These are phyloP conservation scores for Cydia amplana DNA, from an alignment of 1,140 invertebrate species.

Conservation along the genomic window DNA sequence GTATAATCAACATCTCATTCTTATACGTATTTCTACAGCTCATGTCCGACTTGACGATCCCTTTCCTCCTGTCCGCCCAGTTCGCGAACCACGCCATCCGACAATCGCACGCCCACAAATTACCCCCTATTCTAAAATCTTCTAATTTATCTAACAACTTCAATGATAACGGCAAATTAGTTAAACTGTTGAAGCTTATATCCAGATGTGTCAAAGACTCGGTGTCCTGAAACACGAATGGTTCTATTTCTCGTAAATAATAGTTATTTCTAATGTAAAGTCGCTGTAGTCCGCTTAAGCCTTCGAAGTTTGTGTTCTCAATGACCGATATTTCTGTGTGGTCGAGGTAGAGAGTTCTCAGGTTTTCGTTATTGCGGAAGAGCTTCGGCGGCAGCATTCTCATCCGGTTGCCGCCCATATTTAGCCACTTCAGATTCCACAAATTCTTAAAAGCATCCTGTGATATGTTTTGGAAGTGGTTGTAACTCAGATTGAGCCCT, in stretches of 20 bases:
- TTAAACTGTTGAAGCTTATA: slow-evolving; percentile 86
- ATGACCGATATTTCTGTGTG: slow-evolving; percentile 81
- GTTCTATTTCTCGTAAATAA: slow-evolving; percentile 82
- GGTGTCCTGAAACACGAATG: slow-evolving; percentile 81
- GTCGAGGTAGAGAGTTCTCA: slow-evolving; percentile 80
- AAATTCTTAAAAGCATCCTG: slow-evolving; percentile 82
- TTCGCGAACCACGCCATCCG: slow-evolving; percentile 91
- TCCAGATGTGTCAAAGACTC: slow-evolving; percentile 83
- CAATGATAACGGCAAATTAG: slow-evolving; percentile 86
- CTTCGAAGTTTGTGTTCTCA: slow-evolving; percentile 79
- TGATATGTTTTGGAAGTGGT: slow-evolving; percentile 82
- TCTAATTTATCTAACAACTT: slow-evolving; percentile 82
- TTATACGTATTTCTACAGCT: slow-evolving; percentile 83
- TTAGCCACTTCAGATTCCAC: slow-evolving; percentile 78
- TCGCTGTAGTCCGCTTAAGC: slow-evolving; percentile 80
- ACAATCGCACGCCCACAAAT: slow-evolving; percentile 93
- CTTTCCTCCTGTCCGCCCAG: slow-evolving; percentile 81
- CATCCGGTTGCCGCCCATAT: slow-evolving; percentile 82
- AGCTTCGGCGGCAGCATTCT: slow-evolving; percentile 77
- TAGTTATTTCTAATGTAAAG: slow-evolving; percentile 81
- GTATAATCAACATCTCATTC: slow-evolving; percentile 83
- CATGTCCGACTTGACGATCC: slow-evolving; percentile 81
- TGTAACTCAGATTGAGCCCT: slow-evolving; percentile 84
- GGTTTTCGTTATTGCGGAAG: slow-evolving; percentile 80
- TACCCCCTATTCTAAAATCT: slow-evolving; percentile 85